A percentile compares a stretch with the other conserved stretches of the same genome.
These are phyloP conservation scores for Limenitis camilla DNA, from an alignment of 2,888 invertebrate species.

Conservation along the genomic window DNA sequence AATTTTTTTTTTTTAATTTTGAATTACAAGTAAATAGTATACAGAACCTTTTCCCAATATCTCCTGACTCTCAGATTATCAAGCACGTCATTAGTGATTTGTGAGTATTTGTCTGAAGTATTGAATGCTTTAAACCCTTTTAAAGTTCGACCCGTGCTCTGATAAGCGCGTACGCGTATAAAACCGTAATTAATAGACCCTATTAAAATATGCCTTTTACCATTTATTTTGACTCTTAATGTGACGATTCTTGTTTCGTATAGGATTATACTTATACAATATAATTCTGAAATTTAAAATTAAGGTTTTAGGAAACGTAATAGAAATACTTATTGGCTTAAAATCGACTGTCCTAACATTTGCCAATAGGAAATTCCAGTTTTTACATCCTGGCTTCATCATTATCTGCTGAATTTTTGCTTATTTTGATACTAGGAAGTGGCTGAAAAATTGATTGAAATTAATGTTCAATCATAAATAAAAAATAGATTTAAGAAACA, in stretches of 20 bases:
- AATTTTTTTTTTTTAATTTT: too few species aligned
- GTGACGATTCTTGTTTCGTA: slow-evolving; percentile 10
- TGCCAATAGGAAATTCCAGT: too few species aligned
- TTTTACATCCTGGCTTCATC: too few species aligned
- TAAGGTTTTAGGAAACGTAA: too few species aligned
- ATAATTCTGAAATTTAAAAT: too few species aligned
- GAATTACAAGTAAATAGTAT: slow-evolving; percentile 1
- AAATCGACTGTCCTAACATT: too few species aligned
- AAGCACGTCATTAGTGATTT: slow-evolving; percentile 45
- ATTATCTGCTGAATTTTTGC: too few species aligned
- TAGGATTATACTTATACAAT: neutral
- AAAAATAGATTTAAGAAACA: too few species aligned
- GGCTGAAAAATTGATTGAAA: too few species aligned
- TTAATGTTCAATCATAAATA: too few species aligned
- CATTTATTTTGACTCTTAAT: slow-evolving; percentile 18
- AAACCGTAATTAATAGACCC: slow-evolving; percentile 62
- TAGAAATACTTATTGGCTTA: too few species aligned
- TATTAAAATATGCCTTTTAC: slow-evolving; percentile 44
- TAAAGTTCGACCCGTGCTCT: slow-evolving; percentile 43
- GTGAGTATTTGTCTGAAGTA: slow-evolving; percentile 49
- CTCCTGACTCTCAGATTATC: slow-evolving; percentile 14
- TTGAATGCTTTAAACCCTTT: slow-evolving; percentile 68
- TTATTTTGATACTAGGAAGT: too few species aligned
- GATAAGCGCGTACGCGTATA: slow-evolving; percentile 59
- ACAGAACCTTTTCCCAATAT: slow-evolving; percentile 25